Percentiles rank a stretch among this genome's conserved stretches.
These are phyloP conservation scores for Drosophila sturtevanti DNA, from an alignment of 1,140 invertebrate species.

Conservation along the genomic window DNA sequence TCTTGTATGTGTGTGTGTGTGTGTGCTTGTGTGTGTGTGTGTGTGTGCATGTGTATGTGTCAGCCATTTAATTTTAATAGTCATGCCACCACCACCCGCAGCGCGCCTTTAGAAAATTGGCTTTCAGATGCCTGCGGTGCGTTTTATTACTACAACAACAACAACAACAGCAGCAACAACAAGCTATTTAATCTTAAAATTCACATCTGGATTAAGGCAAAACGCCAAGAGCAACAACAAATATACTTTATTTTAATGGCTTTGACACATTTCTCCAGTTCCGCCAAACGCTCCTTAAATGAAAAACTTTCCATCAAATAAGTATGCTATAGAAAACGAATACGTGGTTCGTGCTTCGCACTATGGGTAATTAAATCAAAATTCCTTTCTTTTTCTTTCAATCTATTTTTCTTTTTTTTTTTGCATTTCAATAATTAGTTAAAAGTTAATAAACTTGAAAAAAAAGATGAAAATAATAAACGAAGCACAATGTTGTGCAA, in stretches of 20 bases:
- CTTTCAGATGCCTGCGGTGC: constrained; percentile 69
- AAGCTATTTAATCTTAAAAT: constrained; percentile 65
- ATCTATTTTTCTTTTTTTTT: too few species aligned
- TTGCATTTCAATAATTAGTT: too few species aligned
- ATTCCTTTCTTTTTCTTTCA: too few species aligned
- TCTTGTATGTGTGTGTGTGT: neutral
- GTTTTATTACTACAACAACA: constrained; percentile 60
- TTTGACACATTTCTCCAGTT: constrained; percentile 60
- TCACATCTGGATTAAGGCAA: constrained; percentile 63
- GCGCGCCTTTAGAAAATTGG: constrained; percentile 69
- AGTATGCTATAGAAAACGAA: constrained; percentile 1
- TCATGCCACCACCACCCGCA: constrained; percentile 62
- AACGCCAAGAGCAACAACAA: constrained; percentile 31
- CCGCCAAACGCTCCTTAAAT: constrained; percentile 35
- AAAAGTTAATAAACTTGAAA: too few species aligned
- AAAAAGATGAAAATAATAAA: too few species aligned
- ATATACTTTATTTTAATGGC: constrained; percentile 56
- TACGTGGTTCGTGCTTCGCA: neutral
- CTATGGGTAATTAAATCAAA: too few species aligned
- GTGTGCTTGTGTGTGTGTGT: too few species aligned
- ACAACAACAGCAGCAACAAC: constrained; percentile 11
- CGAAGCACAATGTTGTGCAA: too few species aligned
- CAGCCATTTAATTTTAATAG: constrained; percentile 74
- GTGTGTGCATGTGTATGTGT: constrained; percentile 19
- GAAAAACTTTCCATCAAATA: constrained; percentile 43